Percentiles rank a stretch among this genome's conserved stretches.
Evolutionary conservation across 2,113 vertebrate species (phyloP).

Genomic region (Rissa tridactyla): DNA sequence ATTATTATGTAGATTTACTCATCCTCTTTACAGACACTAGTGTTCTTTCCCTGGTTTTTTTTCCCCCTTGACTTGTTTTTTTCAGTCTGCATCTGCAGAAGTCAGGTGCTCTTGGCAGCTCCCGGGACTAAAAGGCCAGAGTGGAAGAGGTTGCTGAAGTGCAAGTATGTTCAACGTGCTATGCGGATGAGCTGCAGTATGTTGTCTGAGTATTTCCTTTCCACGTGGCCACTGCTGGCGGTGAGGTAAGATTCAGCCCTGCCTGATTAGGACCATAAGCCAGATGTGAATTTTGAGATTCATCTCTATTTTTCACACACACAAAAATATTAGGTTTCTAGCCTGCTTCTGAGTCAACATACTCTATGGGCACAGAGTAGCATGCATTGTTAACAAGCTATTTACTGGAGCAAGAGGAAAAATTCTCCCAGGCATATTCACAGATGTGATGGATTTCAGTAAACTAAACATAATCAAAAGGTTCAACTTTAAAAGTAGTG

Average conservation of each 20-base stretch:
- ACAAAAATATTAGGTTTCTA: neutral
- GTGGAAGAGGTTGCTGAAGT: neutral
- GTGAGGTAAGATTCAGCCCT: neutral
- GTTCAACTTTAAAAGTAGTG: neutral
- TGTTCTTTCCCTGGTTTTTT: neutral
- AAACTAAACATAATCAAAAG: neutral
- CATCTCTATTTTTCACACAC: neutral
- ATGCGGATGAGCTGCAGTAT: neutral
- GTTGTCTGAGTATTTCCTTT: neutral
- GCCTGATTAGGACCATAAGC: neutral
- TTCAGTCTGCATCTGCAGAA: neutral
- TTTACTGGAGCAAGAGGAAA: slow-evolving; percentile 14
- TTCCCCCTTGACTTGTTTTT: neutral
- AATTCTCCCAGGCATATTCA: neutral
- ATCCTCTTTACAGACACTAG: neutral
- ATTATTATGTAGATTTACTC: neutral
- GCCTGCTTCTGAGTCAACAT: neutral
- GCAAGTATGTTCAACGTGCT: neutral
- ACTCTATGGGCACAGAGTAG: neutral
- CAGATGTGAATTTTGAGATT: neutral
- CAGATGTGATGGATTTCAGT: neutral
- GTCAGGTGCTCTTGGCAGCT: neutral
- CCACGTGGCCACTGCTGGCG: neutral
- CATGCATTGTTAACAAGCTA: neutral
- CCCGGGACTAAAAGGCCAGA: neutral